These are phyloP conservation scores for Venustaconcha ellipsiformis DNA, from an alignment of 1,140 invertebrate species.

Conservation along the genomic window DNA sequence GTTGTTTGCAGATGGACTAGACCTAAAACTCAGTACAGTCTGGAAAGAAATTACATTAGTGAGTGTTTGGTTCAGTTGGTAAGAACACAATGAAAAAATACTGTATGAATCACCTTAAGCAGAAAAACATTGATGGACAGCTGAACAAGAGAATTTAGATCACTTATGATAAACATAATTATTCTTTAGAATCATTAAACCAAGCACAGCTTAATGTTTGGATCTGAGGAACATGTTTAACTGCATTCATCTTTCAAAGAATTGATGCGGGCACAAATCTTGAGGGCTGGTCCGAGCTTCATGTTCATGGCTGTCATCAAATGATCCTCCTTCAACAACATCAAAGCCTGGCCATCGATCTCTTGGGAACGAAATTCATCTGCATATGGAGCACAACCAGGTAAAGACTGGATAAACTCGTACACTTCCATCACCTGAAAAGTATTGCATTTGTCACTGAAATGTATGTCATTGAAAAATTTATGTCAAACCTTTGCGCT, in stretches of 20 bases:
- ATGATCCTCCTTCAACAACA: constrained; percentile 95
- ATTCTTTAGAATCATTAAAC: too few species aligned
- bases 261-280: constrained; percentile 82
- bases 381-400: constrained; percentile 91
- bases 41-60: too few species aligned
- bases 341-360: constrained; percentile 94
- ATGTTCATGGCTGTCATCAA: constrained; percentile 94
- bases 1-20: too few species aligned
- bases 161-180: too few species aligned
- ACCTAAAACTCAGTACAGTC: too few species aligned
- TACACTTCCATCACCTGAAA: constrained; percentile 72
- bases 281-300: constrained; percentile 93
- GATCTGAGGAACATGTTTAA: constrained; percentile 11
- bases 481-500: too few species aligned
- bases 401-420: constrained; percentile 88
- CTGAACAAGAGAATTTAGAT: too few species aligned
- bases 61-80: too few species aligned
- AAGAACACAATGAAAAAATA: too few species aligned
- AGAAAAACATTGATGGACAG: too few species aligned
- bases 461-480: too few species aligned
- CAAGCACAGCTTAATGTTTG: background rate
- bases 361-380: constrained; percentile 96
- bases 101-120: too few species aligned
- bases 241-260: constrained; percentile 49
- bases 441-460: background rate